A percentile compares a stretch with the other conserved stretches of the same genome.
Evolutionary conservation across 2,797 vertebrate species (phyloP).

Genomic region (Phalloptychus januarius): DNA sequence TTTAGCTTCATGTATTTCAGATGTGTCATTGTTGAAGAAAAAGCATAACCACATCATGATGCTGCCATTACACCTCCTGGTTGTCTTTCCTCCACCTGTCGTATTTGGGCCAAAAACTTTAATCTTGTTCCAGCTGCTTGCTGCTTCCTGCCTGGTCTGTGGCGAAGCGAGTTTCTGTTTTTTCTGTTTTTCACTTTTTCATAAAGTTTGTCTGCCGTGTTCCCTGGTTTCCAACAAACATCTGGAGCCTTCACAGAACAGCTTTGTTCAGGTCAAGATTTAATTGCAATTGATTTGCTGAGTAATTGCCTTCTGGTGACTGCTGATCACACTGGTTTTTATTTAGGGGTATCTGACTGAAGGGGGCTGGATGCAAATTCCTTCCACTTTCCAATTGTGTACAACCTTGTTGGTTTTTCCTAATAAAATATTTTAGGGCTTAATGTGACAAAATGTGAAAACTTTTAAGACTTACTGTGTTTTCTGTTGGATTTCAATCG

Average conservation of each 20-base stretch:
- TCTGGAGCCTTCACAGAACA: background rate
- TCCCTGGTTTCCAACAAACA: background rate
- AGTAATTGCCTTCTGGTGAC: background rate
- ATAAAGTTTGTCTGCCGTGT: background rate
- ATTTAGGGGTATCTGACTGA: background rate
- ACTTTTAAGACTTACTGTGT: background rate
- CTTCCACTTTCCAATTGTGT: background rate
- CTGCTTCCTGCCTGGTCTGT: background rate
- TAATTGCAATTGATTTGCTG: background rate
- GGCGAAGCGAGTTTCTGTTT: background rate
- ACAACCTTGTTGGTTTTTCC: background rate
- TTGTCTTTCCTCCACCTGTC: background rate
- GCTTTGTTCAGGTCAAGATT: background rate
- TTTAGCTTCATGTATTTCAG: background rate
- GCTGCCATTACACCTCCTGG: background rate
- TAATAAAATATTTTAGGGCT: background rate
- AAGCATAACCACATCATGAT: background rate
- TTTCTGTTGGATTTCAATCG: slow-evolving; percentile 7
- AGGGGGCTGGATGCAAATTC: background rate
- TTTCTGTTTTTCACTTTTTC: too few relatives aligned
- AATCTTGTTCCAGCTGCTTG: background rate
- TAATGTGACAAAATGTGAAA: background rate
- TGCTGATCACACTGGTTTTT: background rate
- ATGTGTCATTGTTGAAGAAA: background rate
- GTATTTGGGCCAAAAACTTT: background rate